These are phyloP conservation scores for Agrilus cyanescens DNA, from an alignment of 2,888 invertebrate species.

Conservation along the genomic window DNA sequence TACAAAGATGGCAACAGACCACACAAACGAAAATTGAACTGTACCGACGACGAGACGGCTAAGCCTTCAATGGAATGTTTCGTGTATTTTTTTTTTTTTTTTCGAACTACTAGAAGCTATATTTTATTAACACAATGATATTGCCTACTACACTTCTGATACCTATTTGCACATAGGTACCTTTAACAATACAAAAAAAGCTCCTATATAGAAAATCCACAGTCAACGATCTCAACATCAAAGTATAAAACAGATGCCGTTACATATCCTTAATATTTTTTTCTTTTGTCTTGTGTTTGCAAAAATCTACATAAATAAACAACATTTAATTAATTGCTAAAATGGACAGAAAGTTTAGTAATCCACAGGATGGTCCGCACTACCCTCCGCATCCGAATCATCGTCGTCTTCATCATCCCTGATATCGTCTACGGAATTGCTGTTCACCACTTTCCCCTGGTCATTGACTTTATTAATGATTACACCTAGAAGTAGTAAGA, in stretches of 20 bases:
- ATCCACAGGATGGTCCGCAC: conserved; percentile 64
- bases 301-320: not conserved
- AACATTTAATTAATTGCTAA: conserved; percentile 6
- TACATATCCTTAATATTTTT: conserved; percentile 1
- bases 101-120: conserved; percentile 19
- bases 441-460: conserved; percentile 13
- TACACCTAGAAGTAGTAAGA: conserved; percentile 17
- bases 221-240: not conserved
- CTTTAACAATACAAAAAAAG: conserved; percentile 11
- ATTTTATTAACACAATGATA: conserved; percentile 23
- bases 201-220: not conserved
- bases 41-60: not conserved
- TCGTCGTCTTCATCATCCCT: conserved; percentile 63
- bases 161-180: conserved; percentile 17
- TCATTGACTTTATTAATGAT: conserved; percentile 22
- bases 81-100: no score
- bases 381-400: conserved; percentile 59
- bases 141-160: conserved; percentile 29
- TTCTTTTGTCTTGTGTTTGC: conserved; percentile 2
- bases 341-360: conserved; percentile 41
- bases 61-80: conserved; percentile 25
- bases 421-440: conserved; percentile 42
- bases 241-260: conserved; percentile 1
- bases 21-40: no score
- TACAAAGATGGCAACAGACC: no score